Evolutionary conservation across 2,888 invertebrate genomes (phyloP).

Genomic region (Neoscelio sp.): DNA sequence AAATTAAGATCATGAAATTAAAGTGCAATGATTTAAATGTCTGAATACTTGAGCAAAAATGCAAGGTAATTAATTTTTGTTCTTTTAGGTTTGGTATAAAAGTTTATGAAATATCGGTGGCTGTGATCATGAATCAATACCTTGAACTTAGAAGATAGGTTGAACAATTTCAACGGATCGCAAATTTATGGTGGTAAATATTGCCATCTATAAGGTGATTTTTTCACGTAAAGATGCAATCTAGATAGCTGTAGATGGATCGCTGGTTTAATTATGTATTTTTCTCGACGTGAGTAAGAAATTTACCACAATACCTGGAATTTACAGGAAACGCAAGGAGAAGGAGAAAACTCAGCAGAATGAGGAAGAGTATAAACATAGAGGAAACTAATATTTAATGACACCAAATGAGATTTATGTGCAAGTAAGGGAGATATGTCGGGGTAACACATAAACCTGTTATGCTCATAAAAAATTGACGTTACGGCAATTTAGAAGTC

Average conservation of each 20-base stretch:
- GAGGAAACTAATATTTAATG: constrained; percentile 63
- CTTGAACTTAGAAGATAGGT: too few species aligned
- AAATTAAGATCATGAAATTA: constrained; percentile 62
- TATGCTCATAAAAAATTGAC: constrained; percentile 60
- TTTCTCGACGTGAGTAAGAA: constrained; percentile 34
- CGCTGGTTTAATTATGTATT: constrained; percentile 52
- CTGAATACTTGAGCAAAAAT: background rate
- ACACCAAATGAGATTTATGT: constrained; percentile 62
- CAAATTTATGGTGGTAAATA: constrained; percentile 11
- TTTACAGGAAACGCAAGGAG: constrained; percentile 3
- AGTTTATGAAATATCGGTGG: background rate
- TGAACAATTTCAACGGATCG: too few species aligned
- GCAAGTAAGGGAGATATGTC: constrained; percentile 30
- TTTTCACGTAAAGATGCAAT: constrained; percentile 24
- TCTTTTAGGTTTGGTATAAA: background rate
- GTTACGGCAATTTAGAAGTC: constrained; percentile 61
- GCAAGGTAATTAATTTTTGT: constrained; percentile 37
- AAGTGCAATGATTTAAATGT: constrained; percentile 36
- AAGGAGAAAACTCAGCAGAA: constrained; percentile 23
- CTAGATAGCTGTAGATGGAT: constrained; percentile 6
- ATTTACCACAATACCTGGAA: constrained; percentile 52
- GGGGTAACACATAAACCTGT: constrained; percentile 53
- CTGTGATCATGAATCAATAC: too few species aligned
- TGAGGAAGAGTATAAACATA: constrained; percentile 55
- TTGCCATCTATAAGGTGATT: constrained; percentile 1